phyloP scores from a whole-genome alignment of 2,888 invertebrate species.

The Nymphalis urticae region DNA sequence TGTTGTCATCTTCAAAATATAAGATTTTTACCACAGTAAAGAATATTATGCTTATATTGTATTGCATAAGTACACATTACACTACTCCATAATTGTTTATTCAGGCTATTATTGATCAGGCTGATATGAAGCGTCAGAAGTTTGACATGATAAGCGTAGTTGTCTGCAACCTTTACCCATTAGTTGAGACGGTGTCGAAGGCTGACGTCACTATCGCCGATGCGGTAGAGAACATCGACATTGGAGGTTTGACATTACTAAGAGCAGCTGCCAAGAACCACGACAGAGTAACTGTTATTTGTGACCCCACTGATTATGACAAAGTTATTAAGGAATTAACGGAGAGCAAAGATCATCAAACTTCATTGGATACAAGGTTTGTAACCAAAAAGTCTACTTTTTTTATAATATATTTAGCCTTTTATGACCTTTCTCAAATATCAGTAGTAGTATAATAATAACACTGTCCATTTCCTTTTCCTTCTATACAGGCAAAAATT shows the following conservation, averaged over 20 bases:
- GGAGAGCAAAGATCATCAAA: slow-evolving; percentile 83
- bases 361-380: slow-evolving; percentile 86
- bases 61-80: too few relatives aligned
- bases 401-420: neutral
- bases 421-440: too few relatives aligned
- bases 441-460: too few relatives aligned
- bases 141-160: slow-evolving; percentile 92
- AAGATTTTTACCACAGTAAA: too few relatives aligned
- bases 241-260: slow-evolving; percentile 96
- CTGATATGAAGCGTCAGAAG: slow-evolving; percentile 90
- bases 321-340: slow-evolving; percentile 88
- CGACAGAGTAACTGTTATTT: slow-evolving; percentile 94
- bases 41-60: too few relatives aligned
- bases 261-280: slow-evolving; percentile 99
- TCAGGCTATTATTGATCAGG: slow-evolving; percentile 84
- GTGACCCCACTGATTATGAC: slow-evolving; percentile 94
- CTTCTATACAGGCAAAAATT: slow-evolving; percentile 84
- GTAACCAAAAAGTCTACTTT: slow-evolving; percentile 16
- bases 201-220: slow-evolving; percentile 90
- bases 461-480: slow-evolving; percentile 4
- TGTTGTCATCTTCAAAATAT: too few relatives aligned
- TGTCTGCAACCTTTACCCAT: slow-evolving; percentile 98
- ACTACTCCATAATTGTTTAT: neutral
- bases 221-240: slow-evolving; percentile 98
- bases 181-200: slow-evolving; percentile 92